These are phyloP conservation scores for Cheilosia variabilis DNA, from an alignment of 2,888 invertebrate species.

Conservation along the genomic window DNA sequence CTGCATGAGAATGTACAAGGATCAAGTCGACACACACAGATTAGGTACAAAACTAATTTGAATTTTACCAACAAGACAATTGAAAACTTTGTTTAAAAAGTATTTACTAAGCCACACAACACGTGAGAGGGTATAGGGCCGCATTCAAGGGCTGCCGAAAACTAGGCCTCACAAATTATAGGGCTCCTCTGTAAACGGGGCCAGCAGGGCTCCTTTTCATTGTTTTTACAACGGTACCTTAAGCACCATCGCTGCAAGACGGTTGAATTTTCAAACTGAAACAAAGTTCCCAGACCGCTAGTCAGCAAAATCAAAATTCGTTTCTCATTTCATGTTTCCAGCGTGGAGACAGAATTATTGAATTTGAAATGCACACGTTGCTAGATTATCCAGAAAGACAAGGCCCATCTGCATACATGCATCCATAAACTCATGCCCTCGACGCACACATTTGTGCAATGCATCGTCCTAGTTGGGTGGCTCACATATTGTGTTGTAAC, in stretches of 20 bases:
- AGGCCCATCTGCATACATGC: not conserved
- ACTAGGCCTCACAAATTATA: too few relatives aligned
- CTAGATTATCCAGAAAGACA: not conserved
- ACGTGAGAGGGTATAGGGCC: not conserved
- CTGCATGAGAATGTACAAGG: too few relatives aligned
- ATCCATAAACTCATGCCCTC: not conserved
- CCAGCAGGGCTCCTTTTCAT: too few relatives aligned
- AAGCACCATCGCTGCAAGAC: too few relatives aligned
- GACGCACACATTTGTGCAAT: not conserved
- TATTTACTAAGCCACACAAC: not conserved
- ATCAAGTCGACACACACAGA: not conserved
- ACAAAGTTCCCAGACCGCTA: conserved; percentile 17
- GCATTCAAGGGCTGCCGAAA: not conserved
- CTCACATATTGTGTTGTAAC: conserved; percentile 15
- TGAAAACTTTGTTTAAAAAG: not conserved
- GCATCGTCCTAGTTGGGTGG: not conserved
- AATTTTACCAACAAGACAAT: not conserved
- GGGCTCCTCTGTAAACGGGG: too few relatives aligned
- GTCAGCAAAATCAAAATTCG: conserved; percentile 40
- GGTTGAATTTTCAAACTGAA: not conserved
- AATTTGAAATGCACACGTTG: conserved; percentile 9
- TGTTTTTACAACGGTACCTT: too few relatives aligned
- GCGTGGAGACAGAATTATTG: conserved; percentile 1
- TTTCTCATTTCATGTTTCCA: conserved; percentile 19
- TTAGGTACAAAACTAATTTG: not conserved